A percentile compares a stretch with the other conserved stretches of the same genome.
These are phyloP conservation scores for Wiebesia pumilae DNA, from an alignment of 1,140 invertebrate genomes.

Conservation along the genomic window DNA sequence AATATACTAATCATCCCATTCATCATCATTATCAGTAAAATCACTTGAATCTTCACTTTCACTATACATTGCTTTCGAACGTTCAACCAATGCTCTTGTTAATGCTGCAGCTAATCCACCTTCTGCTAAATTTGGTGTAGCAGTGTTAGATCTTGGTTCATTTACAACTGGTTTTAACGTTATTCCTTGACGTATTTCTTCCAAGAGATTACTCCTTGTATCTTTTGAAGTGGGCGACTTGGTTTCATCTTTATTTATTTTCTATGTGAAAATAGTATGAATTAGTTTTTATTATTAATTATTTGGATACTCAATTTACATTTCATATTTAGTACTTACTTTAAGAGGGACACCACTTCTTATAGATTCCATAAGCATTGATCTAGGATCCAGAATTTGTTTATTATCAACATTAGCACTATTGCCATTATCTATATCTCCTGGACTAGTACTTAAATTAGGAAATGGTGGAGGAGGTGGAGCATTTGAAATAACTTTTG, in stretches of 20 bases:
- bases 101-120: conserved; percentile 86
- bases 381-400: conserved; percentile 75
- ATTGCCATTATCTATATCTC: conserved; percentile 59
- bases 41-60: conserved; percentile 78
- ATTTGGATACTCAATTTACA: neutral
- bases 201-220: conserved; percentile 83
- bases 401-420: conserved; percentile 61
- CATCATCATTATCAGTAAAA: conserved; percentile 78
- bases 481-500: conserved; percentile 60
- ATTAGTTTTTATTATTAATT: conserved; percentile 9
- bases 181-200: conserved; percentile 86
- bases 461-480: conserved; percentile 73
- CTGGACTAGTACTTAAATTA: conserved; percentile 58
- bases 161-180: conserved; percentile 81
- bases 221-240: conserved; percentile 69
- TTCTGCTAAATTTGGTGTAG: conserved; percentile 60
- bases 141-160: conserved; percentile 60
- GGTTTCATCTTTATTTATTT: conserved; percentile 75
- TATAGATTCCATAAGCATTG: conserved; percentile 86
- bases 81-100: conserved; percentile 84
- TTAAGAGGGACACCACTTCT: conserved; percentile 80
- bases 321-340: conserved; percentile 66
- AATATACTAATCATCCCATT: conserved; percentile 80
- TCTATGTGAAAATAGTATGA: conserved; percentile 67
- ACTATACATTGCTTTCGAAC: conserved; percentile 82